These are phyloP conservation scores for Cyprinodon brontotheroides DNA, from an alignment of 2,113 vertebrate species.

Conservation along the genomic window DNA sequence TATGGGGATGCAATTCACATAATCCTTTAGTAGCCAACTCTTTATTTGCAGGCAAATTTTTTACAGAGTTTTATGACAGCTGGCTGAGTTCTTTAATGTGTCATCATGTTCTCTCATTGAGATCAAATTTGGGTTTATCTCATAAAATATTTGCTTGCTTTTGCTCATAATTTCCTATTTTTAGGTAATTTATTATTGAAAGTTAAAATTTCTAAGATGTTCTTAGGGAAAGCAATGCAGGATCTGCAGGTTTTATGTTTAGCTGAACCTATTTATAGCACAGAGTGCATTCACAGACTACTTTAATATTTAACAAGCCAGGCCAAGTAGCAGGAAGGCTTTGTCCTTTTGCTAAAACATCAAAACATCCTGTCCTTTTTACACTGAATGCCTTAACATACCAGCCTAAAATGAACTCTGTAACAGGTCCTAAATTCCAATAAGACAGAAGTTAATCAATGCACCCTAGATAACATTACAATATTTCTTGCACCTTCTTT, in stretches of 20 bases:
- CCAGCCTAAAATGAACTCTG: background rate
- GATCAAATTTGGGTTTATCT: background rate
- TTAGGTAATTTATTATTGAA: background rate
- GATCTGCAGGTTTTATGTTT: conserved; percentile 20
- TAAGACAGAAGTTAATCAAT: too few species aligned
- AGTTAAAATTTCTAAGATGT: background rate
- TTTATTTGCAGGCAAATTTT: background rate
- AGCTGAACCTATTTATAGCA: conserved; percentile 57
- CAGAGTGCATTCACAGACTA: conserved; percentile 20
- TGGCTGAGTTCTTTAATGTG: background rate
- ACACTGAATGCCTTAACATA: background rate
- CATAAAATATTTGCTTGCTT: background rate
- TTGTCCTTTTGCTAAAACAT: background rate
- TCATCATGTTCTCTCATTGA: background rate
- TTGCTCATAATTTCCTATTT: background rate
- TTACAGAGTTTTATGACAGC: background rate
- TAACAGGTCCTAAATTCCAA: too few species aligned
- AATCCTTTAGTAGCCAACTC: background rate
- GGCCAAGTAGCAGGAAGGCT: background rate
- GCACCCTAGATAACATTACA: background rate
- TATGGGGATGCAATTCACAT: background rate
- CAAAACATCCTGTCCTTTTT: background rate
- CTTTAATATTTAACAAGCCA: background rate
- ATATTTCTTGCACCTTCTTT: background rate
- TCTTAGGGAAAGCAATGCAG: background rate